Conservation (phyloP, 1,140 invertebrate species). For the Lepidurus apus region DNA sequence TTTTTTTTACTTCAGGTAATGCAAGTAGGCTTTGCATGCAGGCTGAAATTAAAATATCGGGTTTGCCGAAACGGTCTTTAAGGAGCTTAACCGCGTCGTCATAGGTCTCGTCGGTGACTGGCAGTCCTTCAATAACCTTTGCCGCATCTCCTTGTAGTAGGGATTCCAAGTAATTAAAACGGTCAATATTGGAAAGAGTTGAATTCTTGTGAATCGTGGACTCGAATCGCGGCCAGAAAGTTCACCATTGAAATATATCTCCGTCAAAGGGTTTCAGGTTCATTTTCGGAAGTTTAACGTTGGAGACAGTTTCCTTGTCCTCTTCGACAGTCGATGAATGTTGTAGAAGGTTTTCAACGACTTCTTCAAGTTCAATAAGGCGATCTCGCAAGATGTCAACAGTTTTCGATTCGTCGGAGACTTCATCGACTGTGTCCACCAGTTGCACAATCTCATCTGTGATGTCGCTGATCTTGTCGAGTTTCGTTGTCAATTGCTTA, state of each 20-base stretch:
- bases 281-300: background rate
- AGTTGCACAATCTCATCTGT: background rate
- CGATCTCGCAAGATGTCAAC: background rate
- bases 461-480: constrained; percentile 10
- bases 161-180: background rate
- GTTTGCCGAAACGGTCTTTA: background rate
- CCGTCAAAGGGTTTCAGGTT: constrained; percentile 6
- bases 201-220: background rate
- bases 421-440: background rate
- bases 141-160: background rate
- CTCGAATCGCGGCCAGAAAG: constrained; percentile 2
- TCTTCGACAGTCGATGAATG: background rate
- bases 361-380: background rate
- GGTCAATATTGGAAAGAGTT: background rate
- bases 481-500: background rate
- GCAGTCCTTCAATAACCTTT: background rate
- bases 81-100: background rate
- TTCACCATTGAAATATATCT: background rate
- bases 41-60: background rate
- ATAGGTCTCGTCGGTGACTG: background rate
- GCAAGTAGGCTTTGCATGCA: too few species aligned
- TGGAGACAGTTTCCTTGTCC: background rate
- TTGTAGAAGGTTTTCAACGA: background rate
- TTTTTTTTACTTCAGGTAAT: too few species aligned
- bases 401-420: background rate